phyloP scores from a whole-genome alignment of 2,113 vertebrate species.

The Loxodonta africana region DNA sequence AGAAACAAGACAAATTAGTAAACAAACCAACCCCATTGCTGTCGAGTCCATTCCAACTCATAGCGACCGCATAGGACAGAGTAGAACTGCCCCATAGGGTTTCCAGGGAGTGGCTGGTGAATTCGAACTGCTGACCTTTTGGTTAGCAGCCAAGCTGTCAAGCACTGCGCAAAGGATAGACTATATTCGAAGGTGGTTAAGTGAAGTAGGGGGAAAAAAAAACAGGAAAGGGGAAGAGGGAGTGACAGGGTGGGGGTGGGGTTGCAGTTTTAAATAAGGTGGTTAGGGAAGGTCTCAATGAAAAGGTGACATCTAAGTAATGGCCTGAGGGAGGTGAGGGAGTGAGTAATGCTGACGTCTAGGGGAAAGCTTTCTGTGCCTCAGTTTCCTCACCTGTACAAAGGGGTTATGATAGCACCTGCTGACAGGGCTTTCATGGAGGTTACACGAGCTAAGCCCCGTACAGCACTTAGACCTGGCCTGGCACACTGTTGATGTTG shows the following conservation, averaged over 20 bases:
- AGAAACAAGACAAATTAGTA: background rate
- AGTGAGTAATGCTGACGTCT: background rate
- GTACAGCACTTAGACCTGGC: background rate
- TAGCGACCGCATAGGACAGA: too few relatives aligned
- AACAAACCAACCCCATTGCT: background rate
- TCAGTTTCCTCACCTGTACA: slow-evolving; percentile 11
- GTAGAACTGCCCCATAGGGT: too few relatives aligned
- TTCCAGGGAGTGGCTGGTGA: too few relatives aligned
- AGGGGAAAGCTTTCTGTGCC: background rate
- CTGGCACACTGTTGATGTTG: background rate
- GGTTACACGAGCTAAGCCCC: background rate
- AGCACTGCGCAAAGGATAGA: background rate
- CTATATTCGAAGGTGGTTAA: background rate
- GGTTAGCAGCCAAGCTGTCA: background rate
- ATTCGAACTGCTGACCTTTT: too few relatives aligned
- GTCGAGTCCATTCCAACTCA: too few relatives aligned
- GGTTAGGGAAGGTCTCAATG: background rate
- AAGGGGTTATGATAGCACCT: too few relatives aligned
- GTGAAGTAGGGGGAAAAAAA: background rate
- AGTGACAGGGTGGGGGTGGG: background rate
- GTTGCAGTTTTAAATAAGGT: background rate
- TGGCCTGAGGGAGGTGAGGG: background rate
- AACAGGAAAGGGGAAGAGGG: background rate
- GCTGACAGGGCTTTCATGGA: background rate
- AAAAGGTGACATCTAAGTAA: background rate